Evolutionary conservation across 2,797 vertebrate genomes (phyloP).

Genomic region (Emydoidea blandingii): DNA sequence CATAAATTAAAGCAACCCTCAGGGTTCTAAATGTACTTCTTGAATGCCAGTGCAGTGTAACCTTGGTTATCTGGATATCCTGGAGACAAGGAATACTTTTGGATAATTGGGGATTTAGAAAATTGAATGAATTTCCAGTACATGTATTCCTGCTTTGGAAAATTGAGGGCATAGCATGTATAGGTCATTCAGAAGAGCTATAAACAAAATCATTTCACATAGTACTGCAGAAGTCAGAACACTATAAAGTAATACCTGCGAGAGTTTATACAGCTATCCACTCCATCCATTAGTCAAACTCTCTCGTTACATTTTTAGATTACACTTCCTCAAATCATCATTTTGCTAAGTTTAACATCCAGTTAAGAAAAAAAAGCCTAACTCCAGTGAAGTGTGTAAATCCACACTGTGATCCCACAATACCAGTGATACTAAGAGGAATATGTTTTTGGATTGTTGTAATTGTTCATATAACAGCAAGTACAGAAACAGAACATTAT

Average conservation of each 20-base stretch:
- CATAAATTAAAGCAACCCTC: background rate
- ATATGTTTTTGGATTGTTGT: rapidly evolving
- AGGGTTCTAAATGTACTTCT: background rate
- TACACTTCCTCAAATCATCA: background rate
- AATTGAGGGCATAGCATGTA: background rate
- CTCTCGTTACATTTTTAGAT: background rate
- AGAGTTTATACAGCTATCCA: background rate
- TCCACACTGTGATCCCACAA: background rate
- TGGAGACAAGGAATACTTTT: too few relatives aligned
- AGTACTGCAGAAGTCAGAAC: background rate
- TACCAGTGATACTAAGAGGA: background rate
- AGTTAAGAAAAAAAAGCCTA: background rate
- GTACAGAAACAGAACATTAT: background rate
- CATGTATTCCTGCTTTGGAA: background rate
- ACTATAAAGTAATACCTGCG: too few relatives aligned
- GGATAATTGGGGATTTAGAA: background rate
- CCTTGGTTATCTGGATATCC: background rate
- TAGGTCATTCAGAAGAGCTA: background rate
- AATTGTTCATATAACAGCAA: background rate
- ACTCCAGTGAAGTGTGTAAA: background rate
- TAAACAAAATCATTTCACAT: background rate
- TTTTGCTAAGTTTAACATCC: background rate
- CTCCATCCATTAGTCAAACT: background rate
- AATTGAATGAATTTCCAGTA: background rate
- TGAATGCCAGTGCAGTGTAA: background rate